Evolutionary conservation across 2,797 vertebrate species (phyloP), one percentile per base, ranked within the genome.

Genomic region (Varecia variegata): DNA sequence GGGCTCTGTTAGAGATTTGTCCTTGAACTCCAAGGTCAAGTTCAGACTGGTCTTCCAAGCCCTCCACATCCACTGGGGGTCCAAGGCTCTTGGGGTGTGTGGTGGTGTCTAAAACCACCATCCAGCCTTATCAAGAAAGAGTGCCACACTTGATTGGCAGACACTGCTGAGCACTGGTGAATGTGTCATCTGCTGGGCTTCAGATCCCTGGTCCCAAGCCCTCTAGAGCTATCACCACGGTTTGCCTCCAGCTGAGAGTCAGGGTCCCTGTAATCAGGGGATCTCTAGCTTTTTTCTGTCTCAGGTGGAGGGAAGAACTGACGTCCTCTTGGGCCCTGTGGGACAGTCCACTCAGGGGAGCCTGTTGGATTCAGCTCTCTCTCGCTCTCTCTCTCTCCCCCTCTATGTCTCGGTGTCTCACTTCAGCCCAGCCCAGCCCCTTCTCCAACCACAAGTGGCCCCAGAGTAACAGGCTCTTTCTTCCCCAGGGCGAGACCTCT

Each of bases 21-120:
- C 47, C 52, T 97, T 94, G 80, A 85, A 47, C 10, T 90, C 43
- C 15, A 84, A n/a, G 60, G 60, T 85, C 71, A 90, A 80, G 35
- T 71, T 94, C 45, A 79, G 32, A 38, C 25, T 91, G 67, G 9
- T 52, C 67, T 92, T 76, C 58, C 23, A 68, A 89, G 62, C 12
- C n/a, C 15, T 43, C 25, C 27, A 38, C 45, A 43, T 60, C 11
- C 40, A 32, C 10, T 4, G 65, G 20, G n/a, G 32, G 47, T 50
- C 54, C 38, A 52, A 71, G 32, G 27, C 21, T 58, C 35, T 92
- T 5, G 32, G 56, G 18, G 11, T 85, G 10, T 45, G 38, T 79
- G 30, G 6, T 74, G 54, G 47, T 68, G 5, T 38, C 40, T 92
- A 45, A 91, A 58, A 86, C 35, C 11, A 71, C 30, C 7, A 30